A percentile compares a stretch with the other conserved stretches of the same genome.
phyloP scores from a whole-genome alignment of 1,140 invertebrate genomes.

The Charaxes varanes region DNA sequence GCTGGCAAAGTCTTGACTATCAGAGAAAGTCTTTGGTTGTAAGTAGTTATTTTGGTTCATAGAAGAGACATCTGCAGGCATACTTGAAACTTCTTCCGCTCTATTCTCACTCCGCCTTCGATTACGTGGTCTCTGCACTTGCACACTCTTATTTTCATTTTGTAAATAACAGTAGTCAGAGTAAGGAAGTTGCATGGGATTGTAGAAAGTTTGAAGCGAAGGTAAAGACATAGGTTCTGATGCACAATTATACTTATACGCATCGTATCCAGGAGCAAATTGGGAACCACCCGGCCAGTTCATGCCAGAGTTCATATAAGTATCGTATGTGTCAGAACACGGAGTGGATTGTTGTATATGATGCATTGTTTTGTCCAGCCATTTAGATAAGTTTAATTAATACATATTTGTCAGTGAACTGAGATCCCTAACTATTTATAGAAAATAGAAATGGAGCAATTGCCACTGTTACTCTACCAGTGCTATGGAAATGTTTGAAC shows the following conservation, averaged over 20 bases:
- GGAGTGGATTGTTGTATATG: constrained; percentile 50
- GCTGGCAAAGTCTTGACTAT: constrained; percentile 58
- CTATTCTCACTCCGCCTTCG: constrained; percentile 40
- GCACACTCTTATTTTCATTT: constrained; percentile 44
- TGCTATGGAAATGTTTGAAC: constrained; percentile 68
- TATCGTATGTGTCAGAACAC: constrained; percentile 49
- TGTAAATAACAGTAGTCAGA: constrained; percentile 46
- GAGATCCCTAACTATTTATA: constrained; percentile 55
- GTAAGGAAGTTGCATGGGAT: constrained; percentile 37
- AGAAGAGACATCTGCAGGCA: constrained; percentile 24
- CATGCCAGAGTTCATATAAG: constrained; percentile 37
- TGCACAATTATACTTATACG: constrained; percentile 39
- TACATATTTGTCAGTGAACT: constrained; percentile 46
- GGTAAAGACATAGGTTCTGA: constrained; percentile 53
- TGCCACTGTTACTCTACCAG: constrained; percentile 64
- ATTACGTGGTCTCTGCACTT: constrained; percentile 44
- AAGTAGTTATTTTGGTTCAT: constrained; percentile 41
- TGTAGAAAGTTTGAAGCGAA: constrained; percentile 48
- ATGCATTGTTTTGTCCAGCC: constrained; percentile 59
- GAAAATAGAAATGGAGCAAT: constrained; percentile 53
- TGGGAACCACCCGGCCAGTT: constrained; percentile 50
- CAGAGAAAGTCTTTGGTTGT: constrained; percentile 59
- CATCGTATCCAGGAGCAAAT: constrained; percentile 54
- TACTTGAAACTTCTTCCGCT: constrained; percentile 46
- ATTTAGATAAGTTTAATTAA: constrained; percentile 60